A percentile compares a stretch with the other conserved stretches of the same genome.
Evolutionary conservation across 2,888 invertebrate species (phyloP).

Genomic region (Epirrhoe tristata): DNA sequence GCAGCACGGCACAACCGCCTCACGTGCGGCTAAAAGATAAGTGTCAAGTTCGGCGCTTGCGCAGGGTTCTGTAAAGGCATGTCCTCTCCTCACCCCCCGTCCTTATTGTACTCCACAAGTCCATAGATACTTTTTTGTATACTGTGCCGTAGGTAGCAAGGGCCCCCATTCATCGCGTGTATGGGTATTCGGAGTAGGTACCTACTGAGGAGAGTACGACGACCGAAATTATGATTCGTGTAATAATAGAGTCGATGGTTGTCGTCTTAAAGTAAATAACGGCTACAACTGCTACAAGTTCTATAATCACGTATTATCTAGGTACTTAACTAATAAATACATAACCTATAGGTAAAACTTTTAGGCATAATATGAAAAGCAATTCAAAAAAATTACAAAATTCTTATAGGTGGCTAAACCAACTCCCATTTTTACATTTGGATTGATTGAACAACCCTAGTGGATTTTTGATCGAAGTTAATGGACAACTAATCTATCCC

Average conservation of each 20-base stretch:
- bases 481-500: no score
- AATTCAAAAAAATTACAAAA: no score
- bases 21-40: constrained; percentile 68
- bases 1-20: constrained; percentile 67
- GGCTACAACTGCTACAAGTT: no score
- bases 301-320: neutral
- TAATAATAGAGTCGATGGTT: neutral
- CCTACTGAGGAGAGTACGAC: constrained; percentile 15
- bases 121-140: constrained; percentile 32
- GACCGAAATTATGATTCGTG: constrained; percentile 12
- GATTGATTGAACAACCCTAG: no score
- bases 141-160: constrained; percentile 27
- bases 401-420: no score
- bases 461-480: no score
- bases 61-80: constrained; percentile 58
- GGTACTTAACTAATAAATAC: neutral
- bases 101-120: constrained; percentile 44
- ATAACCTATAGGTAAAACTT: no score
- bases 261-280: neutral
- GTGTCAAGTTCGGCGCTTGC: constrained; percentile 56
- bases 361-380: neutral
- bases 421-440: no score
- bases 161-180: constrained; percentile 41
- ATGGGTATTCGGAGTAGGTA: constrained; percentile 36
- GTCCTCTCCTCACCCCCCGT: constrained; percentile 61